Base-by-base conservation (phyloP, 2,797 vertebrate genomes). In the Lutjanus argentimaculatus region DNA sequence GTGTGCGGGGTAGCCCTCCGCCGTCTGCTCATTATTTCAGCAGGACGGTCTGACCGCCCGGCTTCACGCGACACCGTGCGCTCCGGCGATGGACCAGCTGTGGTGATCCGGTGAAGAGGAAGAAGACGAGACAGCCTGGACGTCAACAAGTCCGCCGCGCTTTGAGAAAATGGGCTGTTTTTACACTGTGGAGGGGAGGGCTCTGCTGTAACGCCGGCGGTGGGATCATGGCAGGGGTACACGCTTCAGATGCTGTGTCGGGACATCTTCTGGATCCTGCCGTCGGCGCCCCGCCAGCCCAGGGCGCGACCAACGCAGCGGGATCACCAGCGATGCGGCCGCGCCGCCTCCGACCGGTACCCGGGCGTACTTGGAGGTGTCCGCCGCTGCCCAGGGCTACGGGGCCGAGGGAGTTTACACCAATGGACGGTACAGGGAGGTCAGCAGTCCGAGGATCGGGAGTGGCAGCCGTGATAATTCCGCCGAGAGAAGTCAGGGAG, bases 141-240 rank as follows among this genome's bases (percentile, higher is more conserved):
- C 88, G 64, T 59, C 75, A 59, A 79, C 72, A 70, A 83, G 80
- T 88, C 88, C 81, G 40, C 25, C n/a, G 51, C 55, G 74, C 70
- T 89, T 62, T 70, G 57, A 89, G 71, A 82, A 74, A 85, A 95
- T 94, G 94, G 87, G 80, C 68, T 71, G 82, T 86, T 87, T 82
- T 43, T 64, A 2, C 83, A 17, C 9, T 2, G 65, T 30, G 65
- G 72, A 56, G 71, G 49, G 72, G 76, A 15, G 82, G 67, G 92
- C 89, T 86, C 74, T 74, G 83, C 86, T 91, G 80, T 95, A 91
- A 94, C 86, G 78, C 82, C 85, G 75, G 88, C 55, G 82, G 4
- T 36, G 30, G 30, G 86, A 93, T 87, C 91, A 96, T 96, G 96
- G 96, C 95, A 75, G 95, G 95, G 93, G 86, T 94, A 40, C 94